A percentile compares a stretch with the other conserved stretches of the same genome.
Conservation (phyloP, 1,140 invertebrate genomes). For the Zaprionus inermis region DNA sequence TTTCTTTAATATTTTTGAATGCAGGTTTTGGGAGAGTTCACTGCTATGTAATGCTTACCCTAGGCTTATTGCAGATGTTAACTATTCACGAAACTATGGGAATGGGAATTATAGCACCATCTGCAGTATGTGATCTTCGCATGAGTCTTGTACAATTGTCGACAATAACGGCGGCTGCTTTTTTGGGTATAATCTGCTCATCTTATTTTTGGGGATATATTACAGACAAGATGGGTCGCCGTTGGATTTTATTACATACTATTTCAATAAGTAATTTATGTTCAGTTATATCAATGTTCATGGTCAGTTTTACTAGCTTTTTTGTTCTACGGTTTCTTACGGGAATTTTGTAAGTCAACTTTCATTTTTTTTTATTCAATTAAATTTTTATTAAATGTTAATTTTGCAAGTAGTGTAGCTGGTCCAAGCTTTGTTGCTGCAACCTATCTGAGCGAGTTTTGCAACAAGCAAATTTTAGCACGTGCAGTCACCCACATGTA, state of each 20-base stretch:
- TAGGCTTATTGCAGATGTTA: too few relatives aligned
- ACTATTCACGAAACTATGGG: too few relatives aligned
- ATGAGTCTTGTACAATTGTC: conserved; percentile 75
- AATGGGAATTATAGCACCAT: too few relatives aligned
- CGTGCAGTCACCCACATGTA: conserved; percentile 60
- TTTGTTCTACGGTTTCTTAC: too few relatives aligned
- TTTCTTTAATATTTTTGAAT: background rate
- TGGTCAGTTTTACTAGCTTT: too few relatives aligned
- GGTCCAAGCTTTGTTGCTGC: conserved; percentile 64
- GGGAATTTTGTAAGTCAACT: too few relatives aligned
- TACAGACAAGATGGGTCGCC: too few relatives aligned
- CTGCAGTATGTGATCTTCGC: conserved; percentile 67
- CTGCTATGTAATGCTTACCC: conserved; percentile 28
- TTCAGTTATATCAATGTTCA: too few relatives aligned
- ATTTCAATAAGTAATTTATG: too few relatives aligned
- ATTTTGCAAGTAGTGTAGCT: conserved; percentile 42
- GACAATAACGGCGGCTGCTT: conserved; percentile 63
- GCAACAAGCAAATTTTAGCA: conserved; percentile 50
- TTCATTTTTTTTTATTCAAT: too few relatives aligned
- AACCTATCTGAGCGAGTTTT: conserved; percentile 66
- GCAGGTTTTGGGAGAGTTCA: conserved; percentile 64
- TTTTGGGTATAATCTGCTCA: conserved; percentile 79
- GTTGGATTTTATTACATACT: too few relatives aligned
- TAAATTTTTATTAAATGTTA: conserved; percentile 50
- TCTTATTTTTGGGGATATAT: too few relatives aligned